Percentiles rank a stretch among this genome's conserved stretches.
phyloP scores from a whole-genome alignment of 2,888 invertebrate species.

The Drosophila suboccidentalis region DNA sequence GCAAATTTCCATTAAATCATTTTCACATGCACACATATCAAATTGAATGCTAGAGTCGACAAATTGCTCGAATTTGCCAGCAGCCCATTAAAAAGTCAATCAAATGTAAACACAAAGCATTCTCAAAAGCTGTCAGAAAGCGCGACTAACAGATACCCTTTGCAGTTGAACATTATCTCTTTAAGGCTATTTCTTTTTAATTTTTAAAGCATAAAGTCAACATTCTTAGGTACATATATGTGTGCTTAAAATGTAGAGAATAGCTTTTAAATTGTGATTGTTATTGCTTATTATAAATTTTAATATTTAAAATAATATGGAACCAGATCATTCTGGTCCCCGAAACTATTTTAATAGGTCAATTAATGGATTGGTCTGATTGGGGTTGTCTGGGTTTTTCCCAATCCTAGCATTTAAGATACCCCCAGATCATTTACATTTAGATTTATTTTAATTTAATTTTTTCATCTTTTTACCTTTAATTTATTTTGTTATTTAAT shows the following conservation, averaged over 20 bases:
- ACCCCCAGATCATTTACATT: too few species aligned
- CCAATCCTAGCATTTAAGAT: too few species aligned
- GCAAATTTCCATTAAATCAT: constrained; percentile 36
- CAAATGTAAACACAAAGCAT: constrained; percentile 41
- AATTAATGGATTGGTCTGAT: background rate
- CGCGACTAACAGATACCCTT: constrained; percentile 2
- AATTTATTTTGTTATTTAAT: too few species aligned
- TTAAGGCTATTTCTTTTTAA: too few species aligned
- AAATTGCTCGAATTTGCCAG: constrained; percentile 31
- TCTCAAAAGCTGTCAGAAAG: background rate
- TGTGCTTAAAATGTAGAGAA: background rate
- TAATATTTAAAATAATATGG: background rate
- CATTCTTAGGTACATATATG: too few species aligned
- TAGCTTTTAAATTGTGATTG: background rate
- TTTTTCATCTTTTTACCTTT: too few species aligned
- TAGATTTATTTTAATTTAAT: too few species aligned
- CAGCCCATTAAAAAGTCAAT: constrained; percentile 70
- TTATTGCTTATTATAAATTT: background rate
- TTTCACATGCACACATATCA: constrained; percentile 22
- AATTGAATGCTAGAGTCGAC: constrained; percentile 21
- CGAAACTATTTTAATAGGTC: background rate
- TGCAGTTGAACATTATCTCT: background rate
- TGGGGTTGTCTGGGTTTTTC: too few species aligned
- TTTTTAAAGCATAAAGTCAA: too few species aligned
- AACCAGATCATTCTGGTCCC: background rate